phyloP scores from a whole-genome alignment of 2,888 invertebrate genomes.

The Melanostoma scalare region DNA sequence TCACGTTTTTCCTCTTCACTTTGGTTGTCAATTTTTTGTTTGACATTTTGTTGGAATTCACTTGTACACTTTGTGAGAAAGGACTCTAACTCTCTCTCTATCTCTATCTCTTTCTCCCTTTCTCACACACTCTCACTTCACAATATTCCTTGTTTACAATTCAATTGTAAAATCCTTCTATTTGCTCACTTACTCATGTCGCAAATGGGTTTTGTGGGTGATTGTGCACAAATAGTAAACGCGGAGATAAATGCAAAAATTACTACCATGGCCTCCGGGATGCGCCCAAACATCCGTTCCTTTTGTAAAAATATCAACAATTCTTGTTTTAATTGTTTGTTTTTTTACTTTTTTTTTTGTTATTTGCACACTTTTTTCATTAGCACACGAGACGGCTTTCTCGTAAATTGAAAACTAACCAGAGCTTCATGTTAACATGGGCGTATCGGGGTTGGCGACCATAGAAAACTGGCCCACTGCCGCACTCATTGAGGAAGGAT shows the following conservation, averaged over 20 bases:
- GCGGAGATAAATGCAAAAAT: not conserved
- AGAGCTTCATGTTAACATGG: slow-evolving; percentile 64
- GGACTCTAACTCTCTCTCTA: too few relatives aligned
- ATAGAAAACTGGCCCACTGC: slow-evolving; percentile 8
- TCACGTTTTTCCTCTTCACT: not conserved
- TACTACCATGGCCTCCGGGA: slow-evolving; percentile 23
- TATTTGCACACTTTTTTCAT: slow-evolving; percentile 32
- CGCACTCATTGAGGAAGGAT: slow-evolving; percentile 12
- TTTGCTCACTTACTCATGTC: slow-evolving; percentile 42
- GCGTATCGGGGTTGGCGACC: slow-evolving; percentile 29
- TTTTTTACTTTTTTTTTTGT: slow-evolving; percentile 12
- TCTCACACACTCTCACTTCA: slow-evolving; percentile 30
- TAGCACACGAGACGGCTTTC: slow-evolving; percentile 23
- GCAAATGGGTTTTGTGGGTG: slow-evolving; percentile 35
- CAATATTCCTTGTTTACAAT: slow-evolving; percentile 56
- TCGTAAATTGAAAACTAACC: slow-evolving; percentile 54
- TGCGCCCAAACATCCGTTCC: slow-evolving; percentile 17
- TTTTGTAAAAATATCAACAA: slow-evolving; percentile 31
- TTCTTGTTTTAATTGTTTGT: not conserved
- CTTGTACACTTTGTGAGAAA: not conserved
- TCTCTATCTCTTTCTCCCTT: slow-evolving; percentile 26
- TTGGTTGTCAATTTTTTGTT: slow-evolving; percentile 5
- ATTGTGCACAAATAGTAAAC: slow-evolving; percentile 27
- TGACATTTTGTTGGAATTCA: slow-evolving; percentile 18
- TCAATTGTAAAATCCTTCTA: slow-evolving; percentile 40